phyloP scores from a whole-genome alignment of 2,888 invertebrate genomes.

The Tachina grossa region DNA sequence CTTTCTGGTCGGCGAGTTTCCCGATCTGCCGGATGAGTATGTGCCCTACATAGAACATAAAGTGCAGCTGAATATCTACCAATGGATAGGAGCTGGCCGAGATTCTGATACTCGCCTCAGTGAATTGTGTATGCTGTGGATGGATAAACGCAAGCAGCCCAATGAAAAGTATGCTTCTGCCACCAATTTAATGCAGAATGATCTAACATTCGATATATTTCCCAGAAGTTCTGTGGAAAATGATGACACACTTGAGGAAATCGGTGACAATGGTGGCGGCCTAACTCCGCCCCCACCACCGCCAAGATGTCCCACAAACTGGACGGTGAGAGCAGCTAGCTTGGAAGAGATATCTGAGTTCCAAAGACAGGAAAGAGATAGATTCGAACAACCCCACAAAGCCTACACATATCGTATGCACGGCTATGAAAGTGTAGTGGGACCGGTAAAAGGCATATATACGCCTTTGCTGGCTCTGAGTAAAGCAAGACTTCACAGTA shows the following conservation, averaged over 20 bases:
- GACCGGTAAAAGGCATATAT: constrained; percentile 92
- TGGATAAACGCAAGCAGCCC: constrained; percentile 85
- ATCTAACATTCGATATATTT: constrained; percentile 77
- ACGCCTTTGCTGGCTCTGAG: constrained; percentile 85
- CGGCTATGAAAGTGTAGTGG: constrained; percentile 92
- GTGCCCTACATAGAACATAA: constrained; percentile 95
- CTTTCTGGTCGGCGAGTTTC: constrained; percentile 92
- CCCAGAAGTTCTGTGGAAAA: constrained; percentile 79
- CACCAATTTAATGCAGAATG: constrained; percentile 13
- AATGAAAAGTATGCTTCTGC: constrained; percentile 64
- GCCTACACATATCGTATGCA: constrained; percentile 95
- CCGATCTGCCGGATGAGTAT: constrained; percentile 92
- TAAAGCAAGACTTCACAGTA: constrained; percentile 91
- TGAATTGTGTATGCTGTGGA: constrained; percentile 91
- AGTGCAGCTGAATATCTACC: constrained; percentile 85
- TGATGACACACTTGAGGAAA: constrained; percentile 66
- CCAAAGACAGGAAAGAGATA: constrained; percentile 89
- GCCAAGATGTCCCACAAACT: constrained; percentile 89
- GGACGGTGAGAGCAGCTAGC: constrained; percentile 92
- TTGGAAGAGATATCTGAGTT: constrained; percentile 90
- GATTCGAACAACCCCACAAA: constrained; percentile 95
- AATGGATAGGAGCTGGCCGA: constrained; percentile 96
- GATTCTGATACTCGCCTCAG: constrained; percentile 92
- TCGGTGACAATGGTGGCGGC: constrained; percentile 50
- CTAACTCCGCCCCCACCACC: constrained; percentile 83